Evolutionary conservation across 2,888 invertebrate genomes (phyloP).

Genomic region (Quadroppia sp.): DNA sequence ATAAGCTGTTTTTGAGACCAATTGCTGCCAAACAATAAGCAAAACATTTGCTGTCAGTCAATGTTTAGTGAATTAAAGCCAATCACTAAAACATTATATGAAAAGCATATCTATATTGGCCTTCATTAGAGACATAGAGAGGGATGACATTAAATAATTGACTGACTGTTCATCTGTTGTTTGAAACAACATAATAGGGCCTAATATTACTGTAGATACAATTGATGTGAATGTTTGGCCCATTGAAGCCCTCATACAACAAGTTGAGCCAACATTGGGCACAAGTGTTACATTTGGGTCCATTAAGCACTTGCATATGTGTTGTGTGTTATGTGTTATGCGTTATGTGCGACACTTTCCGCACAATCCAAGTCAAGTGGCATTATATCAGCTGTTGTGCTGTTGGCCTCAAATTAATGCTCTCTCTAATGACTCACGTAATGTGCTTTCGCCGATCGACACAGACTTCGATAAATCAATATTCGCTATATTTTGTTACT

Average conservation of each 20-base stretch:
- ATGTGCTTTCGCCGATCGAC: slow-evolving; percentile 16
- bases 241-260: neutral
- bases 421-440: slow-evolving; percentile 33
- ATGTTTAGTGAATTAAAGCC: neutral
- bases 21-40: neutral
- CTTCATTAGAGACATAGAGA: slow-evolving; percentile 15
- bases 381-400: slow-evolving; percentile 28
- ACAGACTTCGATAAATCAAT: neutral
- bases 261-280: slow-evolving; percentile 15
- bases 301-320: slow-evolving; percentile 14
- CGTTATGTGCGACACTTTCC: slow-evolving; percentile 34
- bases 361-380: slow-evolving; percentile 20
- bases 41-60: neutral
- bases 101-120: neutral
- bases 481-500: slow-evolving; percentile 29
- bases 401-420: slow-evolving; percentile 12
- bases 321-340: neutral
- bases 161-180: slow-evolving; percentile 23
- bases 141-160: slow-evolving; percentile 12
- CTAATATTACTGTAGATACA: neutral
- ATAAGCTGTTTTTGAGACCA: neutral
- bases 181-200: slow-evolving; percentile 4
- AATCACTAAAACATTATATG: neutral
- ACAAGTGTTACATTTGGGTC: slow-evolving; percentile 28
- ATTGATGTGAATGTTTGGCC: neutral